Evolutionary conservation across 2,888 invertebrate genomes (phyloP).

Genomic region (Stenodema calcarata): DNA sequence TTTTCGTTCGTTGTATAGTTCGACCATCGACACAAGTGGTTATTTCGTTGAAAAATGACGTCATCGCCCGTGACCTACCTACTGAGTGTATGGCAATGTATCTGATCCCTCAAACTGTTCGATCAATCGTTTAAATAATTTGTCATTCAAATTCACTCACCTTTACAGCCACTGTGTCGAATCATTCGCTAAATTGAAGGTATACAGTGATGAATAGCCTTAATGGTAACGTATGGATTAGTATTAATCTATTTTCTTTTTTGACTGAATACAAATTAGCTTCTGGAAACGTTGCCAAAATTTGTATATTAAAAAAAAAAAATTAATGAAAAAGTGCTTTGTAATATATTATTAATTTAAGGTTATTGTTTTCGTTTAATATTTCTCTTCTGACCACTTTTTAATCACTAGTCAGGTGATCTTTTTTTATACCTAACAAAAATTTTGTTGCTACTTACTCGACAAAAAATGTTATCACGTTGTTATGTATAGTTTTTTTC

Average conservation of each 20-base stretch:
- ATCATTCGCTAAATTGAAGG: too few relatives aligned
- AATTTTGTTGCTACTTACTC: not conserved
- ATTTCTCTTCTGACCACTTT: not conserved
- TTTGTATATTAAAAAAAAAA: not conserved
- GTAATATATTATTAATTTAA: constrained; percentile 21
- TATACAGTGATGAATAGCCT: not conserved
- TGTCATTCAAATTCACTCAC: too few relatives aligned
- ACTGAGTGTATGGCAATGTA: too few relatives aligned
- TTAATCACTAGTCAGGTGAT: constrained; percentile 13
- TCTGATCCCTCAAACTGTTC: too few relatives aligned
- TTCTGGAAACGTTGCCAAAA: not conserved
- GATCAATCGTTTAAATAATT: too few relatives aligned
- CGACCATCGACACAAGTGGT: too few relatives aligned
- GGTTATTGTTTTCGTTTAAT: not conserved
- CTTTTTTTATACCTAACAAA: not conserved
- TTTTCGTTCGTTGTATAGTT: too few relatives aligned
- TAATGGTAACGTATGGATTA: not conserved
- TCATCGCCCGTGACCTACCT: too few relatives aligned
- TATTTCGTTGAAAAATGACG: too few relatives aligned
- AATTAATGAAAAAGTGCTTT: not conserved
- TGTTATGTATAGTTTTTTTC: not conserved
- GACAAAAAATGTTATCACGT: not conserved
- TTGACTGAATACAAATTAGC: constrained; percentile 5
- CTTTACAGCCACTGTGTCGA: too few relatives aligned
- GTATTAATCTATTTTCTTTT: not conserved